Conservation (phyloP, 2,888 invertebrate genomes). For the Trypoxylon attenuatum region DNA sequence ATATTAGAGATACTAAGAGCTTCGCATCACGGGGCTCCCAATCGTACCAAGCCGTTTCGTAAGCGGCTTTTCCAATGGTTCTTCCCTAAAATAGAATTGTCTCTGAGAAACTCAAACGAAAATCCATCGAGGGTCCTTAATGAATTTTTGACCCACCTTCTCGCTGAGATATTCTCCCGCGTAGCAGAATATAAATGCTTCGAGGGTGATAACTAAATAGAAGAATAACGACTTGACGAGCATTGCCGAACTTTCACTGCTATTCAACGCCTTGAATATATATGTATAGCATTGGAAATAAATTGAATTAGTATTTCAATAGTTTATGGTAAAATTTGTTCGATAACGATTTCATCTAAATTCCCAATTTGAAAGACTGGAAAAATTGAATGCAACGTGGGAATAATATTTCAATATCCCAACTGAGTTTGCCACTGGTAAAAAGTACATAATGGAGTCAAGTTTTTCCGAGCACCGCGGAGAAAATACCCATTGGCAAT, state of each 20-base stretch:
- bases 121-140: not conserved
- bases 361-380: too few relatives aligned
- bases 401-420: too few relatives aligned
- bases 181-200: constrained; percentile 48
- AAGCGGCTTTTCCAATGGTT: constrained; percentile 35
- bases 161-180: constrained; percentile 43
- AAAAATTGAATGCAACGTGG: too few relatives aligned
- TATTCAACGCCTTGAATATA: constrained; percentile 15
- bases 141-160: constrained; percentile 24
- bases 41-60: constrained; percentile 49
- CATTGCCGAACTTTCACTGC: not conserved
- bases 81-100: constrained; percentile 28
- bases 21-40: constrained; percentile 23
- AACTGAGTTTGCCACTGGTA: too few relatives aligned
- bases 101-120: not conserved
- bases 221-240: constrained; percentile 37
- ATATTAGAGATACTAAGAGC: constrained; percentile 35
- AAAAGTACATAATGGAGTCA: too few relatives aligned
- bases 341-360: too few relatives aligned
- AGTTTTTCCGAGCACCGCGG: too few relatives aligned
- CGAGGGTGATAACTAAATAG: constrained; percentile 33
- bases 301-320: too few relatives aligned
- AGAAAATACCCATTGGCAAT: not conserved
- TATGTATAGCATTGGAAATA: too few relatives aligned
- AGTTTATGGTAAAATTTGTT: too few relatives aligned